phyloP scores from a whole-genome alignment of 2,888 invertebrate genomes.

The Gastrophysa polygoni region DNA sequence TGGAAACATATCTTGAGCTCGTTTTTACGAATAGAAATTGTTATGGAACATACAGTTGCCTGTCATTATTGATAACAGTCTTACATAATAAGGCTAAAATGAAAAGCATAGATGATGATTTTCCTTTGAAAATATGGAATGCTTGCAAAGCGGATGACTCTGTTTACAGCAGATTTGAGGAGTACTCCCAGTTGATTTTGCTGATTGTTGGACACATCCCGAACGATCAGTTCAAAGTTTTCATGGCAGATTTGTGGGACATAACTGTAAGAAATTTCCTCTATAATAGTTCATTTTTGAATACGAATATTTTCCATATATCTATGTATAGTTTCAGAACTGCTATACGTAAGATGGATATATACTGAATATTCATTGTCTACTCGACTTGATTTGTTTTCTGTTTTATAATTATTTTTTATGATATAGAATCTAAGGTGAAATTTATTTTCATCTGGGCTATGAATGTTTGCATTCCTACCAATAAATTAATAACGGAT shows the following conservation, averaged over 20 bases:
- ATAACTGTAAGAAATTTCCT: slow-evolving; percentile 44
- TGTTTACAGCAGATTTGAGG: slow-evolving; percentile 35
- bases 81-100: slow-evolving; percentile 47
- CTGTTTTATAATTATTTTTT: too few relatives aligned
- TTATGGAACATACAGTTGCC: slow-evolving; percentile 35
- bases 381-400: too few relatives aligned
- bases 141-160: slow-evolving; percentile 32
- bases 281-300: too few relatives aligned
- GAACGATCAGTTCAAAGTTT: slow-evolving; percentile 46
- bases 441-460: too few relatives aligned
- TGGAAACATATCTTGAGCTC: slow-evolving; percentile 39
- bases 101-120: slow-evolving; percentile 38
- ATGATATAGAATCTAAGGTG: too few relatives aligned
- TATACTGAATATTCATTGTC: too few relatives aligned
- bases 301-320: too few relatives aligned
- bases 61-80: slow-evolving; percentile 47
- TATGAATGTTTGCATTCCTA: too few relatives aligned
- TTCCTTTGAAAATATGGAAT: slow-evolving; percentile 46
- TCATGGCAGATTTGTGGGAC: slow-evolving; percentile 46
- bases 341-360: too few relatives aligned
- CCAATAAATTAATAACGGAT: too few relatives aligned
- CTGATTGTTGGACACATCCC: slow-evolving; percentile 49
- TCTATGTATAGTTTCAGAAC: too few relatives aligned
- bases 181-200: slow-evolving; percentile 48
- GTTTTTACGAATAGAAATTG: slow-evolving; percentile 36